These are phyloP conservation scores for Prolemur simus DNA, from an alignment of 2,113 vertebrate species.

Conservation along the genomic window DNA sequence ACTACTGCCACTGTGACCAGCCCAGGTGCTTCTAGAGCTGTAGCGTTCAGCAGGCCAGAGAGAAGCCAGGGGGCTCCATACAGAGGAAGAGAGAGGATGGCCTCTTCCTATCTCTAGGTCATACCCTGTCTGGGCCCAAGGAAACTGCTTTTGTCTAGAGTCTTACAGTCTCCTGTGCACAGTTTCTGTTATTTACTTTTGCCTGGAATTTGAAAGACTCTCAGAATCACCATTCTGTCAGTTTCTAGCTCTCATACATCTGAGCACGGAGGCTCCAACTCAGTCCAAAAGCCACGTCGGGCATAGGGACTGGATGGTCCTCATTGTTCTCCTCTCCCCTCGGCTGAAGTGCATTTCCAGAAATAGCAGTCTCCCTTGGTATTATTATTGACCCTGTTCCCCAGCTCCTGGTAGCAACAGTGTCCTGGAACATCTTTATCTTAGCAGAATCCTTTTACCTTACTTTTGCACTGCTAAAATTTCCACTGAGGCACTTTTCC, in stretches of 20 bases:
- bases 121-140: neutral
- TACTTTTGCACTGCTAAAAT: neutral
- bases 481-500: neutral
- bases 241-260: neutral
- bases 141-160: neutral
- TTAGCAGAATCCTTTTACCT: conserved; percentile 5
- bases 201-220: neutral
- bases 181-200: neutral
- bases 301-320: neutral
- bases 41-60: neutral
- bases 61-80: neutral
- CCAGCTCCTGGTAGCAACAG: neutral
- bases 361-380: neutral
- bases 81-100: neutral
- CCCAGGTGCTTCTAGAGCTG: neutral
- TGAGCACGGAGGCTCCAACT: neutral
- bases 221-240: neutral
- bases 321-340: neutral
- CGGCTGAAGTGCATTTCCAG: neutral
- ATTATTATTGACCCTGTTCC: too few relatives aligned
- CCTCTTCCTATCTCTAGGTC: neutral
- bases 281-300: neutral
- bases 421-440: neutral
- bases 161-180: neutral
- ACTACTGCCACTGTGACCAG: neutral